phyloP scores from a whole-genome alignment of 2,113 vertebrate genomes.

The Hemibates koningsi region DNA sequence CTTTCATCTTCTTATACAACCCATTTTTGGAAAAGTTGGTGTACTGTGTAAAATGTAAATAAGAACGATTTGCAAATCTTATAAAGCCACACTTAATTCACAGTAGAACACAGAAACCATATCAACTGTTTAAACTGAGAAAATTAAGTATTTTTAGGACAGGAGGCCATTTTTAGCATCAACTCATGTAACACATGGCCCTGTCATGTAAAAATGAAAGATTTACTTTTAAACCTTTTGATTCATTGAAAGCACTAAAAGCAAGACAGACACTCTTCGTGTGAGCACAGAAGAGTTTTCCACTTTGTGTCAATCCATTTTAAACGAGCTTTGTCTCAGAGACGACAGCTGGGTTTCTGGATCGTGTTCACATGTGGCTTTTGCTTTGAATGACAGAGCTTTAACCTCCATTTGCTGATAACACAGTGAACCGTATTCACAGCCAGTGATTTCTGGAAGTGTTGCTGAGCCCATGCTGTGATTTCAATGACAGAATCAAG shows the following conservation, averaged over 20 bases:
- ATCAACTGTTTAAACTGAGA: not conserved
- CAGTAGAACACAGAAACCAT: not conserved
- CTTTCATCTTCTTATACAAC: not conserved
- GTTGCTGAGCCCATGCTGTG: not conserved
- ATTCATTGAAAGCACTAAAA: not conserved
- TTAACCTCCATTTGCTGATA: not conserved
- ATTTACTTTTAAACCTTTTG: not conserved
- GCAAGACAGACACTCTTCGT: not conserved
- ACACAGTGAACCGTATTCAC: not conserved
- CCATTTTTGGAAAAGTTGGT: fast-evolving
- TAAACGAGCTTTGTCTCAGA: not conserved
- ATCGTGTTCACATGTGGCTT: not conserved
- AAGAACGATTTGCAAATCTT: not conserved
- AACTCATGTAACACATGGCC: not conserved
- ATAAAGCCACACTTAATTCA: not conserved
- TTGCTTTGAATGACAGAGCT: not conserved
- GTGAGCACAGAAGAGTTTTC: not conserved
- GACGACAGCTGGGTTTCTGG: not conserved
- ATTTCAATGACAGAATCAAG: not conserved
- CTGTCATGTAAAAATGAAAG: not conserved
- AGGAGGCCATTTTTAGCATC: not conserved
- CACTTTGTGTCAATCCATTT: not conserved
- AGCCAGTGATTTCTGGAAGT: not conserved
- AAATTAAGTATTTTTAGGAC: not conserved
- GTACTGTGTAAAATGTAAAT: not conserved